Conservation (phyloP, 35 echinoderm and acorn worm genomes). For the Lytechinus pictus region DNA sequence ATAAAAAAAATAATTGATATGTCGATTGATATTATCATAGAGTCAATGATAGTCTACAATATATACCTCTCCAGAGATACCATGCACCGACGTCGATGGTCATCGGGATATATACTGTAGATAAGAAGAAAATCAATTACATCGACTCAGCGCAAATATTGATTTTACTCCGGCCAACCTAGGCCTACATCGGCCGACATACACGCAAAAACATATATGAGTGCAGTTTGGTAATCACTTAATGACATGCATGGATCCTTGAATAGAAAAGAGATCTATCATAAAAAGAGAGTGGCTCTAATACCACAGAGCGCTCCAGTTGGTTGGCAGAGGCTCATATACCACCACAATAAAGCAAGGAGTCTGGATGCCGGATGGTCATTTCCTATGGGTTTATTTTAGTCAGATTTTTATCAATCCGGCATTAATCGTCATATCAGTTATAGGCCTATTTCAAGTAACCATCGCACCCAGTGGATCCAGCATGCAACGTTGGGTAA, state of each 20-base stretch:
- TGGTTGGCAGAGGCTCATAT: background rate
- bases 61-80: too few relatives aligned
- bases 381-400: background rate
- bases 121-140: background rate
- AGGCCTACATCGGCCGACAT: background rate
- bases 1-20: too few relatives aligned
- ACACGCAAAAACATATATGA: background rate
- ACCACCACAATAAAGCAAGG: background rate
- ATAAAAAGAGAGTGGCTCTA: background rate
- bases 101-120: background rate
- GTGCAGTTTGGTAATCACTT: background rate
- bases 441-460: background rate
- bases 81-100: slow-evolving; percentile 5
- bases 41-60: too few relatives aligned
- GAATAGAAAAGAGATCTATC: background rate
- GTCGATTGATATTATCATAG: too few relatives aligned
- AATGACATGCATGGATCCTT: background rate
- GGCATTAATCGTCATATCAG: background rate
- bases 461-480: background rate
- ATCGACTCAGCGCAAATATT: slow-evolving; percentile 2
- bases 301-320: background rate
- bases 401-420: background rate
- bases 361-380: background rate
- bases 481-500: background rate
- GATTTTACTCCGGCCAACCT: slow-evolving; percentile 13